Base-by-base conservation (phyloP, 2,797 vertebrate species). In the Gymnoscopelus microlampas region DNA sequence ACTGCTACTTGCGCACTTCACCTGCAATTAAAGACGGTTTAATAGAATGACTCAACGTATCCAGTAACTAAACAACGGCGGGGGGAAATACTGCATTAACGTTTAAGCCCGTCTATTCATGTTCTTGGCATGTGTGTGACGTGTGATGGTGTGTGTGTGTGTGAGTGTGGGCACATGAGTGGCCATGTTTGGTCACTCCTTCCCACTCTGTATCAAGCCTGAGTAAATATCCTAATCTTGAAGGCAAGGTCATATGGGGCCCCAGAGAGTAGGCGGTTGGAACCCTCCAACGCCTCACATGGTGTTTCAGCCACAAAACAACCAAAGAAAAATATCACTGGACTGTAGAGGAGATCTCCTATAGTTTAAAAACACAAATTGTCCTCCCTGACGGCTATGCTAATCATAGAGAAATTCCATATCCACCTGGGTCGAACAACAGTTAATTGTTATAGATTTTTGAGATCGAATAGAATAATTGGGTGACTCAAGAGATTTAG, bases 11-110 rank as follows among this genome's bases (percentile, higher is more conserved):
- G 66, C 39, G 8, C 74, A 78, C 63, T 60, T 74, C 68, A 88
- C 83, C 85, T 87, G 64, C 85, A 85, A 89, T 87, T 79, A 83
- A 84, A 89, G 77, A 80, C 73, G 64, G 74, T 81, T 87, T 82
- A 74, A 77, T 74, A 79, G 85, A 85, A 85, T 79, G 76, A 84
- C 73, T 77, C 57, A 68, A 63, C 86, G 79, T 73, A 83, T 85
- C 80, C 71, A 70, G 68, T 47, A 60, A 39, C 66, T 76, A 78
- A 82, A 83, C 75, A 75, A 81, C 39, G 68, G 81, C 72, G 76
- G 71, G 51, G 55, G 51, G 44, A 78, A 71, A 60, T 24, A 59
- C 12, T 15, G 53, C 23, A 19, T 53, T 53, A 35, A 70, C 32
- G 78, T 73, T 57, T 48, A 73, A 71, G 62, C 32, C 56, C 14